A percentile compares a stretch with the other conserved stretches of the same genome.
phyloP scores from a whole-genome alignment of 2,113 vertebrate species.

The Candoia aspera region DNA sequence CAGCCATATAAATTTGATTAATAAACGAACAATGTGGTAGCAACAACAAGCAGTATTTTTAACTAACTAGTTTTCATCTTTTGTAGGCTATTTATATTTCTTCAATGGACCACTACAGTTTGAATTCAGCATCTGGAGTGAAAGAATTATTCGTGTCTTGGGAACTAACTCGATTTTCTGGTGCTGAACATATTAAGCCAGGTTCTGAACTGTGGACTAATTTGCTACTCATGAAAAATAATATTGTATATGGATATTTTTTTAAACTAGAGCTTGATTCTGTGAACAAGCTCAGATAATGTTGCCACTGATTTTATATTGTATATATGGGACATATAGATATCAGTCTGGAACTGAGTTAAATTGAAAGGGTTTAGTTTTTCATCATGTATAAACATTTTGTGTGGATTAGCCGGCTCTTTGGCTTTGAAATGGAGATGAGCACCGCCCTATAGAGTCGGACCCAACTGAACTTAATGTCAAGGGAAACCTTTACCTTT shows the following conservation, averaged over 20 bases:
- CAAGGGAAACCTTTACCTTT: too few relatives aligned
- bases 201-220: conserved; percentile 53
- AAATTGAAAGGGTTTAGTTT: conserved; percentile 42
- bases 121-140: conserved; percentile 86
- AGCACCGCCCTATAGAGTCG: too few relatives aligned
- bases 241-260: conserved; percentile 2
- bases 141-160: conserved; percentile 82
- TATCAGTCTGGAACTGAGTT: conserved; percentile 71
- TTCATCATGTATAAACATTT: conserved; percentile 4
- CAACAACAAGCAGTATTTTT: background rate
- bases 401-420: conserved; percentile 25
- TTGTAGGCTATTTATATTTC: conserved; percentile 88
- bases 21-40: background rate
- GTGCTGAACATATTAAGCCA: conserved; percentile 74
- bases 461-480: too few relatives aligned
- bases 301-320: conserved; percentile 43
- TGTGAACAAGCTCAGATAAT: conserved; percentile 62
- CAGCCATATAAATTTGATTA: background rate
- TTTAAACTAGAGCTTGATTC: conserved; percentile 59
- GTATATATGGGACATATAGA: conserved; percentile 34
- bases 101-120: conserved; percentile 84
- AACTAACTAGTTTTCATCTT: conserved; percentile 35
- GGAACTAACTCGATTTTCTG: conserved; percentile 86
- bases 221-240: conserved; percentile 23
- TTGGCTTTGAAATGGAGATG: too few relatives aligned